Evolutionary conservation across 2,888 invertebrate genomes (phyloP), one percentile per base, ranked within the genome.

Genomic region (Lasioglossum figueresi): DNA sequence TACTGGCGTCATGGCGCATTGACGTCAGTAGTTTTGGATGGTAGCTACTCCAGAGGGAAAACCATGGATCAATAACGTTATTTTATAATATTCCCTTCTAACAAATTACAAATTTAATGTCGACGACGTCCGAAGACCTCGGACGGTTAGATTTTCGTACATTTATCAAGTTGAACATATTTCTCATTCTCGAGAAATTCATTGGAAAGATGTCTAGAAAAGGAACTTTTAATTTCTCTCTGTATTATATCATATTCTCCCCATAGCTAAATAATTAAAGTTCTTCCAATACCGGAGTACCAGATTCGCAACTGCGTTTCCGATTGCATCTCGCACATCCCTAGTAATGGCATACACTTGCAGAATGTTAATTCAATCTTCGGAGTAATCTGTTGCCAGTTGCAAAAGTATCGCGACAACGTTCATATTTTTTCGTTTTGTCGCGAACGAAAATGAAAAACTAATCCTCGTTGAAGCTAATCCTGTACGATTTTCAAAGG

Each of bases 341-440:
- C 48, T 6, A 4, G 43, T n/a, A 68, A 56, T 23, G 23, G 2
- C 27, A 34, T 73, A 27, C 37, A 73, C 34, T 16, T 34, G 48
- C n/a, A n/a, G 45, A 66, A 23, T 48, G 72, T 27, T 56, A 73
- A 73, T 68, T 48, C 82, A 78, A 82, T 78, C 40, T 10, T 31
- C 59, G 19, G 72, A 27, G 70, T 72, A 72, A 81, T 81, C 16
- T 81, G 48, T 77, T 31, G 23, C 19, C 16, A 34, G 43, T 80
- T 59, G 56, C 34, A 27, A 63, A 80, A 59, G 56, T 40, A n/a
- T 40, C 45, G n/a, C n/a, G 70, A 71, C 34, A 27, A 40, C 23
- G 43, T 59, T n/a, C 5, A 80, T 71, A 5, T 59, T 59, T 71
- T 23, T 16, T 27, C 8, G 1, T 8, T 10, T 48, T 10, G 48